These are phyloP conservation scores for Erebia palarica DNA, from an alignment of 2,888 invertebrate species.

Conservation along the genomic window DNA sequence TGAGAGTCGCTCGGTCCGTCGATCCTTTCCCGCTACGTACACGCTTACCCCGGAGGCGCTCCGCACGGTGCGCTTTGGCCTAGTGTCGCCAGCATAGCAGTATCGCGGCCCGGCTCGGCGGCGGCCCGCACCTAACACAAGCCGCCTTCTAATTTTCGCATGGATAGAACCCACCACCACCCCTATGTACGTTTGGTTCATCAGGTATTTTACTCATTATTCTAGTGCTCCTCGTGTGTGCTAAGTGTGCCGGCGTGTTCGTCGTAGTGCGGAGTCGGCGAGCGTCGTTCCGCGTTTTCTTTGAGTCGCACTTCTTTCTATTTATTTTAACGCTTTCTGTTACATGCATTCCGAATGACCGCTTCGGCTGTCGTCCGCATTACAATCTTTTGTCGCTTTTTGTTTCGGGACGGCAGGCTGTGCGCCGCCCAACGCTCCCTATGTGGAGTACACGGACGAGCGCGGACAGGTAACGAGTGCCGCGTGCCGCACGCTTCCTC, in stretches of 20 bases:
- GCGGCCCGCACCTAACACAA: constrained; percentile 80
- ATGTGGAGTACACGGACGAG: constrained; percentile 97
- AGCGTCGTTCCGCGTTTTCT: constrained; percentile 65
- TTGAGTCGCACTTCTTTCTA: constrained; percentile 74
- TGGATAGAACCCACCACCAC: constrained; percentile 82
- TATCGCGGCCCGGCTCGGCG: constrained; percentile 72
- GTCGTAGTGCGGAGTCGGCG: constrained; percentile 66
- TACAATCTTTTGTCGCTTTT: constrained; percentile 76
- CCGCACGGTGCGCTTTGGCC: constrained; percentile 80
- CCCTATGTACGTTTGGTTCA: constrained; percentile 82
- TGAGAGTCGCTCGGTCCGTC: constrained; percentile 79
- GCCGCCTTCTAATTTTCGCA: constrained; percentile 81
- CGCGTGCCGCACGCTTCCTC: constrained; percentile 56
- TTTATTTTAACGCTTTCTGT: constrained; percentile 82
- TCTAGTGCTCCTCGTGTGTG: constrained; percentile 78
- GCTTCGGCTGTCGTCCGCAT: constrained; percentile 77
- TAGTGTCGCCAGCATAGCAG: constrained; percentile 68
- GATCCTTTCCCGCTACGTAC: constrained; percentile 81
- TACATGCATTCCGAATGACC: constrained; percentile 82
- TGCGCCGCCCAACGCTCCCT: constrained; percentile 94
- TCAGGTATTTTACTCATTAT: constrained; percentile 81
- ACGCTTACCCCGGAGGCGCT: constrained; percentile 77
- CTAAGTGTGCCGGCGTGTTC: constrained; percentile 75
- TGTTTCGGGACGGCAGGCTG: constrained; percentile 80
- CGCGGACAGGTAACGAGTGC: constrained; percentile 94